A percentile compares a stretch with the other conserved stretches of the same genome.
Evolutionary conservation across 2,797 vertebrate species (phyloP).

Genomic region (Podarcis lilfordi): DNA sequence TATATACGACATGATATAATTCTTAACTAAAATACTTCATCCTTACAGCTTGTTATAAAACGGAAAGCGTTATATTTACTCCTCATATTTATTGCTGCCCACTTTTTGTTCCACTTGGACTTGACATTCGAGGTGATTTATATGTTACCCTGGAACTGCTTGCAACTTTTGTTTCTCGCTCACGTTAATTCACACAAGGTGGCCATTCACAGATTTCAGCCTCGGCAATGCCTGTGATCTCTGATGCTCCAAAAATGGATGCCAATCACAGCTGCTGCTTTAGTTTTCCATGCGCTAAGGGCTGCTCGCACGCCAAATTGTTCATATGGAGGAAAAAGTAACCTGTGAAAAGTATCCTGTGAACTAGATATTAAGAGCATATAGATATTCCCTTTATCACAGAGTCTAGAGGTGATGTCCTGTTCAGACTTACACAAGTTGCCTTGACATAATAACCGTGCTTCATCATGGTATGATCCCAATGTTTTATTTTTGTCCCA

Average conservation of each 20-base stretch:
- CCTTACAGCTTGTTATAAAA: background rate
- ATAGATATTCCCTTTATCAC: background rate
- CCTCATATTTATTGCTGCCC: background rate
- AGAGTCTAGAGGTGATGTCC: background rate
- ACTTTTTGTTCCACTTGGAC: background rate
- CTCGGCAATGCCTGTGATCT: background rate
- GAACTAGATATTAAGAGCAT: background rate
- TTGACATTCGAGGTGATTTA: background rate
- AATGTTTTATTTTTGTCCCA: background rate
- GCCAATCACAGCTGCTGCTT: background rate
- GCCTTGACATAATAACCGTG: background rate
- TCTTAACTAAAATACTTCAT: background rate
- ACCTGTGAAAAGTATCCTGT: background rate
- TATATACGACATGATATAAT: background rate
- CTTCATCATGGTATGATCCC: background rate
- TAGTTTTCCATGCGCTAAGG: background rate
- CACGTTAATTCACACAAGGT: background rate
- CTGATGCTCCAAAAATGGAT: background rate
- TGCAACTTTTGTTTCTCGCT: background rate
- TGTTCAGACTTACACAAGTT: background rate
- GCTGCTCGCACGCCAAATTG: background rate
- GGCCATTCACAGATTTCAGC: background rate
- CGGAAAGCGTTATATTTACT: constrained; percentile 12
- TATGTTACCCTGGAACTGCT: background rate
- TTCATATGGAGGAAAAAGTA: background rate